phyloP scores from a whole-genome alignment of 2,888 invertebrate species.

The Thymelicus lineola region DNA sequence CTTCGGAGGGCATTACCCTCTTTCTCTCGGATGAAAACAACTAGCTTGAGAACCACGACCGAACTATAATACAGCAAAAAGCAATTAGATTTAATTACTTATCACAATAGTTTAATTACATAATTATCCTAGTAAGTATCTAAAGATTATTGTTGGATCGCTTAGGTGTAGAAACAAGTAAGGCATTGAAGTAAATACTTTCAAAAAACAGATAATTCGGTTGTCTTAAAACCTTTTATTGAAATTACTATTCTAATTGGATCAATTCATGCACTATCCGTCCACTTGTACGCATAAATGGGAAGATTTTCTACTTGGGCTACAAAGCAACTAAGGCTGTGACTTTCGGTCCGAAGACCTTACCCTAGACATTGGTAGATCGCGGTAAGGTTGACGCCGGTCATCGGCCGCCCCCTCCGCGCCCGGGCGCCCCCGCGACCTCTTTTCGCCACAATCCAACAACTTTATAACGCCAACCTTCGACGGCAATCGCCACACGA shows the following conservation, averaged over 20 bases:
- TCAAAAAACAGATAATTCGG: not conserved
- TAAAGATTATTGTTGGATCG: no score
- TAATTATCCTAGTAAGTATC: no score
- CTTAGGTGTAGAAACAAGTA: no score
- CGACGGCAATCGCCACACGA: constrained; percentile 52
- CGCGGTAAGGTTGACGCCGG: constrained; percentile 76
- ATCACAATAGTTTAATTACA: no score
- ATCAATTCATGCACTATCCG: constrained; percentile 56
- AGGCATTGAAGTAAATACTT: no score
- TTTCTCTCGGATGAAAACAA: constrained; percentile 70
- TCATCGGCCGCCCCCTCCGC: constrained; percentile 74
- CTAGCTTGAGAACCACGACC: constrained; percentile 69
- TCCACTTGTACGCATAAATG: constrained; percentile 59
- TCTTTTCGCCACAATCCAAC: constrained; percentile 69
- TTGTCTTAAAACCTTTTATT: not conserved
- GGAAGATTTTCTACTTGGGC: constrained; percentile 61
- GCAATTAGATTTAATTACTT: constrained; percentile 33
- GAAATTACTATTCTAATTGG: constrained; percentile 1
- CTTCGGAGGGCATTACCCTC: constrained; percentile 82
- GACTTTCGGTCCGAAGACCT: constrained; percentile 64
- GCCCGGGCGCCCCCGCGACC: constrained; percentile 67
- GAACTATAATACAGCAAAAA: constrained; percentile 56
- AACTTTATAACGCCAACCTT: constrained; percentile 58
- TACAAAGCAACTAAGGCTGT: not conserved
- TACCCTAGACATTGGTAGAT: constrained; percentile 79